Evolutionary conservation across 2,888 invertebrate genomes (phyloP), one percentile per base, ranked within the genome.

Genomic region (Ormyrus labotus): DNA sequence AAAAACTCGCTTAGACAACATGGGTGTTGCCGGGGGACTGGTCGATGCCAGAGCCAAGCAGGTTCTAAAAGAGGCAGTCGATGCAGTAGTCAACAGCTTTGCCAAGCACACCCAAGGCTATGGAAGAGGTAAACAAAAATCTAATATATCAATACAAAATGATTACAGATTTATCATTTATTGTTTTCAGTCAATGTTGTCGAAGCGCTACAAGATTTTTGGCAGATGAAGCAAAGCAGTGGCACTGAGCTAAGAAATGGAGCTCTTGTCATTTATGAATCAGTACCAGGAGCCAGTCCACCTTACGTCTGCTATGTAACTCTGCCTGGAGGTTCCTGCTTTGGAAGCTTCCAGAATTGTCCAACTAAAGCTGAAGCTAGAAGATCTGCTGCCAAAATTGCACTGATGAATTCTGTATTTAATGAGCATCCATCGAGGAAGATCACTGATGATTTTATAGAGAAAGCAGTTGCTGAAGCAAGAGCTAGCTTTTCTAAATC

Each of bases 281-380:
- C 97, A 4, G 97, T 98, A 84, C 97, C 97, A 51, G 95, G 97
- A 55, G 95, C 96, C 84, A 95, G 95, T 88, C 97, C 97, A 84
- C 98, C 98, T 58, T 98, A 98, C 91, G 96, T 98, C 74, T 98
- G 98, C 92, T 98, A 97, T 89, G 97, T 98, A 85, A 98, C 97
- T 76, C 93, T 98, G 85, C 98, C 98, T 0, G 98, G 98, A 34
- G 98, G 98, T 83, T 97, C 97, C 78, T 98, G 98, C 91, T 98
- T 98, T 91, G 98, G 97, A 76, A 98, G 97, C 91, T 98, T 97
- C 92, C 92, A 98, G 95, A 97, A 97, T 90, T 98, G 98, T 89
- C 96, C 97, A 2, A 98, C 98, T 47, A 98, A 98, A 91, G 98
- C 98, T 6, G 98, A 98, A 90, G 98, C 98, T 5, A 93, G 98